phyloP scores from a whole-genome alignment of 2,113 vertebrate genomes.

The Lontra canadensis region DNA sequence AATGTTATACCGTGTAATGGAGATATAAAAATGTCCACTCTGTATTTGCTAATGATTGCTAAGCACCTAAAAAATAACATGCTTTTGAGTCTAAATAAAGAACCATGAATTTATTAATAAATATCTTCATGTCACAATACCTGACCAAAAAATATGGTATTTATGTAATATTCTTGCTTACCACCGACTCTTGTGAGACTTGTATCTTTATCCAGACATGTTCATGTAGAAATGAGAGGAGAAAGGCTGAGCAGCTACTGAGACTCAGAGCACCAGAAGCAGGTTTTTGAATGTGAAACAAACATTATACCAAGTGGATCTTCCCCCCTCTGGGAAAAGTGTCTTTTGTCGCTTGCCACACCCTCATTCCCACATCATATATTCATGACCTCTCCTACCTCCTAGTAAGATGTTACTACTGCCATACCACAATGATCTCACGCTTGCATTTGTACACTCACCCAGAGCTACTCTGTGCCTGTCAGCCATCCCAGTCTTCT shows the following conservation, averaged over 20 bases:
- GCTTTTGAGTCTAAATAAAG: conserved; percentile 60
- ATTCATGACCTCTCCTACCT: conserved; percentile 62
- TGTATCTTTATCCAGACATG: conserved; percentile 36
- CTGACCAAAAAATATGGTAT: conserved; percentile 2
- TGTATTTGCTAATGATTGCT: conserved; percentile 57
- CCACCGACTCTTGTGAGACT: conserved; percentile 44
- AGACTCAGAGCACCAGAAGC: conserved; percentile 9
- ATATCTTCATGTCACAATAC: conserved; percentile 18
- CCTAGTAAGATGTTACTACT: conserved; percentile 59
- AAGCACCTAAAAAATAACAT: conserved; percentile 39
- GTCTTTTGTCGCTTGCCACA: conserved; percentile 59
- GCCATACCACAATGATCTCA: conserved; percentile 13
- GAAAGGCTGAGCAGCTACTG: neutral
- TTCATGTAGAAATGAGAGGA: neutral
- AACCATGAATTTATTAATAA: conserved; percentile 43
- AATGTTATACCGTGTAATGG: conserved; percentile 4
- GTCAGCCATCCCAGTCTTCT: conserved; percentile 44
- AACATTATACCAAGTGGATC: neutral
- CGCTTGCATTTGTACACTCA: conserved; percentile 22
- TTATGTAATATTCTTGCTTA: conserved; percentile 45
- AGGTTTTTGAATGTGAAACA: conserved; percentile 6
- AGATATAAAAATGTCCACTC: conserved; percentile 73
- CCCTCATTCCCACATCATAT: conserved; percentile 72
- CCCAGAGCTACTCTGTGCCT: conserved; percentile 12
- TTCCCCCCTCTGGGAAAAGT: neutral